Evolutionary conservation across 92 coral and sea anemone genomes (phyloP), one percentile per base, ranked within the genome.

Genomic region (Zoanthus solanderi): DNA sequence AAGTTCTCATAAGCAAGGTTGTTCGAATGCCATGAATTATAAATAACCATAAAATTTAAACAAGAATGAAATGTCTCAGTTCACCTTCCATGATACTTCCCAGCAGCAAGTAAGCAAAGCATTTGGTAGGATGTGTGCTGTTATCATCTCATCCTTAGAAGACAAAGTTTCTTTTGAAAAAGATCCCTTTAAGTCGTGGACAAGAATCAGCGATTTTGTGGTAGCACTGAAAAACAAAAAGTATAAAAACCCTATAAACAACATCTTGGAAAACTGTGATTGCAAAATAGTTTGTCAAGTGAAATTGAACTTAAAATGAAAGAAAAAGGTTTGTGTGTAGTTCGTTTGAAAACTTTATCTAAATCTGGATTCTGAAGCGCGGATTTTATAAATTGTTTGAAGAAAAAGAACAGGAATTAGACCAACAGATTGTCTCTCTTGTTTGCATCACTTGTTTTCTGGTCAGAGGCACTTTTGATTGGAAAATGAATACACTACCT

Each of bases 41-140:
- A 37, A 2, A 37, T 37, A 37, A 37, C 1, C 42, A 37, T 37
- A 37, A 37, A 37, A 37, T 37, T 37, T 37, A 37, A 4, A 37
- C 42, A 34, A 34, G 42, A 34, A 34, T 1, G 42, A 34, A 34
- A 1, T 34, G 42, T 34, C 42, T 34, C 0, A 12, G 11, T 14
- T 53, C 84, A 97, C 99, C 93, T 93, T 92, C 98, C 98, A 95
- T 0, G 99, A 95, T 10, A 93, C 90, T 87, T 84, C 93, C 99
- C 99, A 97, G 60, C 96, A 93, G 65, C 96, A 92, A 48, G 92
- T 74, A 79, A 95, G 72, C 5, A 91, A 65, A 1, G 87, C 95
- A 1, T 88, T 91, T 30, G 89, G 86, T 1, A 91, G 71, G 46
- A 87, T 75, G 89, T 97, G 98, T 0, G 94, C 94, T 7, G 99